Percentiles rank a stretch among this genome's conserved stretches.
phyloP scores from a whole-genome alignment of 2,113 vertebrate genomes.

The Heterocephalus glaber region DNA sequence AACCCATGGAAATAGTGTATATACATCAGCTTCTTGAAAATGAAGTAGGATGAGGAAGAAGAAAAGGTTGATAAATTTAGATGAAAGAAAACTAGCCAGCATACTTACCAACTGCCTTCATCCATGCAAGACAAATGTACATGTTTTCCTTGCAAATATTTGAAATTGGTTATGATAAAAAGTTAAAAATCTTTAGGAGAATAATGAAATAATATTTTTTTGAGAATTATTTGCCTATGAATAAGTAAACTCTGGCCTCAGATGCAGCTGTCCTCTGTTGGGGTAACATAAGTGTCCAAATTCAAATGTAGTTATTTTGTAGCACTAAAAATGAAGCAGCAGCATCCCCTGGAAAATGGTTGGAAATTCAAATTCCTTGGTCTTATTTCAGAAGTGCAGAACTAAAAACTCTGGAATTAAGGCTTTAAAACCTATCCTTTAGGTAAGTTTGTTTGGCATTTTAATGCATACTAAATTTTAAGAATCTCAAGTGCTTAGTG shows the following conservation, averaged over 20 bases:
- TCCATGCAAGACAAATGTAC: not conserved
- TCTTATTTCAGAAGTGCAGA: not conserved
- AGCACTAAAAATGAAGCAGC: not conserved
- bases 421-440: not conserved
- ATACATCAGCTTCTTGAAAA: not conserved
- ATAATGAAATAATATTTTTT: conserved; percentile 7
- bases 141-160: not conserved
- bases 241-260: not conserved
- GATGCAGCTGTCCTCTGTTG: not conserved
- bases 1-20: not conserved
- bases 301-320: conserved; percentile 34
- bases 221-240: not conserved
- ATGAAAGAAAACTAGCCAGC: not conserved
- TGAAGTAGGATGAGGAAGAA: not conserved
- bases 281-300: not conserved
- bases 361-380: not conserved
- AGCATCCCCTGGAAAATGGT: not conserved
- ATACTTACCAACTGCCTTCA: not conserved
- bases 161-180: not conserved
- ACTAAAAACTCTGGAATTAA: not conserved
- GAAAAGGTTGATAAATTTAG: not conserved
- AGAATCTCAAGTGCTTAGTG: not conserved
- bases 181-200: not conserved
- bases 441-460: not conserved
- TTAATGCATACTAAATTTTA: not conserved